Percentiles rank a stretch among this genome's conserved stretches.
These are phyloP conservation scores for Centropus unirufus DNA, from an alignment of 2,113 vertebrate species.

Conservation along the genomic window DNA sequence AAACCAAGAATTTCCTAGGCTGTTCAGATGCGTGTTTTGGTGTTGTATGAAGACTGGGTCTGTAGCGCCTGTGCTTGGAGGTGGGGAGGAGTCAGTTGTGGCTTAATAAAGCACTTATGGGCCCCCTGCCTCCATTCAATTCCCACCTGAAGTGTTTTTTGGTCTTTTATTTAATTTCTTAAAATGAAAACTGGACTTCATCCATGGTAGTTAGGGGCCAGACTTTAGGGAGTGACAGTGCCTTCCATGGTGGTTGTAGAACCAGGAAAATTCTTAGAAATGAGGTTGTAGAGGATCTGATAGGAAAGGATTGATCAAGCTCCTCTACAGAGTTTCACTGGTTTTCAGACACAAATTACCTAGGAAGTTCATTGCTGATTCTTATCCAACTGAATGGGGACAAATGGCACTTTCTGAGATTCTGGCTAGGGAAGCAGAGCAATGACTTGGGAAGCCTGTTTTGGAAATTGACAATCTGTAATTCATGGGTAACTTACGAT, in stretches of 20 bases:
- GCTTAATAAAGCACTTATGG: background rate
- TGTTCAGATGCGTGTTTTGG: background rate
- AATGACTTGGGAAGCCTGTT: background rate
- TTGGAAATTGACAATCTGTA: background rate
- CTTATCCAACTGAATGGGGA: background rate
- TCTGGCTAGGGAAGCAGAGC: background rate
- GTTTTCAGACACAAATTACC: background rate
- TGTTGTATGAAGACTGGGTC: accelerated
- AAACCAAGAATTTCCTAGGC: background rate
- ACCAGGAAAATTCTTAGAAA: background rate
- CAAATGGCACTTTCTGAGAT: background rate
- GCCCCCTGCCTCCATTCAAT: background rate
- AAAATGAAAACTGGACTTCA: background rate
- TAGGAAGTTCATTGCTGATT: background rate
- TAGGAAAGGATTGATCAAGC: background rate
- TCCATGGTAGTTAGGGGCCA: background rate
- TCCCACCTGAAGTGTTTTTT: background rate
- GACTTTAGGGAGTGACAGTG: background rate
- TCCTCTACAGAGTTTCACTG: background rate
- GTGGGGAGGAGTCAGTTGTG: background rate
- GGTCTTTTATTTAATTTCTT: background rate
- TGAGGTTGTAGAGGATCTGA: background rate
- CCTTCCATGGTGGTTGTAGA: background rate
- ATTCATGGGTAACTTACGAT: background rate
- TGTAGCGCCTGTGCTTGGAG: background rate